Conservation (phyloP, 2,888 invertebrate genomes). For the Disparrhopalites patrizii region DNA sequence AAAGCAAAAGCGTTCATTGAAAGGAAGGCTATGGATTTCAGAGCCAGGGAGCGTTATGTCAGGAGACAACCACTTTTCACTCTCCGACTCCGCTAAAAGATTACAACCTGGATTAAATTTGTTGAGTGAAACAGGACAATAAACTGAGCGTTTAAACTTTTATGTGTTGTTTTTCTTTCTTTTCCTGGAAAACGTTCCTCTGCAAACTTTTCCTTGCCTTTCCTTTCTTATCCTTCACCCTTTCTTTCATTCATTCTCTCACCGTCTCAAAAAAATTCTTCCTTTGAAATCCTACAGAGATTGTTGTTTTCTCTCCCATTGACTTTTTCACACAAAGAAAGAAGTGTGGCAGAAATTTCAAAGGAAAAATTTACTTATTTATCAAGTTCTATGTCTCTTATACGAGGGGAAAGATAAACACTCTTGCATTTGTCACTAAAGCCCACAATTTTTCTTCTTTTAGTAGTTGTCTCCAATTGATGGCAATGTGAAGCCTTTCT, state of each 20-base stretch:
- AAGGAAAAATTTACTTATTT: conserved; percentile 14
- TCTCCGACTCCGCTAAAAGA: not conserved
- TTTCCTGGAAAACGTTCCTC: not conserved
- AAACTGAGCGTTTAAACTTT: conserved; percentile 4
- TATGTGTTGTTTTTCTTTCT: not conserved
- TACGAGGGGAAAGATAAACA: conserved; percentile 4
- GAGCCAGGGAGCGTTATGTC: no score
- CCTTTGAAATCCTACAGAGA: not conserved
- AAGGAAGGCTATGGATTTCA: no score
- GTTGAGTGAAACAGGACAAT: conserved; percentile 10
- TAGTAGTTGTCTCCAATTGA: not conserved
- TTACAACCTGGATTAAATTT: conserved; percentile 3
- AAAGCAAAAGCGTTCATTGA: no score
- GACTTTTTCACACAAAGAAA: not conserved
- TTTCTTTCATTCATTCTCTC: not conserved
- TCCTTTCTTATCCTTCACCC: not conserved
- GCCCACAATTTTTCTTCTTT: not conserved
- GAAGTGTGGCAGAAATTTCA: not conserved
- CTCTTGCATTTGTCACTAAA: not conserved
- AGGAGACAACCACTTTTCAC: conserved; percentile 18
- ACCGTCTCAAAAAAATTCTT: not conserved
- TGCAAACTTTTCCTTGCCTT: not conserved
- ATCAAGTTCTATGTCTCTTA: conserved; percentile 10
- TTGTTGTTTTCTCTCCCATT: not conserved
- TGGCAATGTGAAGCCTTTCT: no score